Conservation (phyloP, 2,797 vertebrate species). For the Zalophus californianus region DNA sequence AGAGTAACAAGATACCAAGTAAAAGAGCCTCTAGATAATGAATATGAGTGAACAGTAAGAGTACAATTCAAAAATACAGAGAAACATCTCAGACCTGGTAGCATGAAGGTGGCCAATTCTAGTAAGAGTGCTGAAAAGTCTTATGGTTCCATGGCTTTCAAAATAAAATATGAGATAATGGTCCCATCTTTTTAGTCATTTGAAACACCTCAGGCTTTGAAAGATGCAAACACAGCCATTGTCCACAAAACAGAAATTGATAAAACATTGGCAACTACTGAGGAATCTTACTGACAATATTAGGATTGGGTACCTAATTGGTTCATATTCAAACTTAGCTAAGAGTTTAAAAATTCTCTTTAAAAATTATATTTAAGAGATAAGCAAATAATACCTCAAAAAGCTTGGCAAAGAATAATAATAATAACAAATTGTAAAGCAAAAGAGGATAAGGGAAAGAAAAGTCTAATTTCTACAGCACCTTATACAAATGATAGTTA, state of each 20-base stretch:
- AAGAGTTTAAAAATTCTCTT: background rate
- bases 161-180: background rate
- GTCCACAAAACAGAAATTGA: background rate
- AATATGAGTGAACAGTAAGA: background rate
- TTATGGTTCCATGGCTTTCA: background rate
- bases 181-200: background rate
- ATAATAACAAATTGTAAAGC: background rate
- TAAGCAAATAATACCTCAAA: background rate
- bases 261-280: background rate
- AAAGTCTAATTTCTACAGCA: background rate
- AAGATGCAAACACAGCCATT: background rate
- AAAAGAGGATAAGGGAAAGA: background rate
- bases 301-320: background rate
- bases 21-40: background rate
- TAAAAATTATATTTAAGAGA: background rate
- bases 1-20: background rate
- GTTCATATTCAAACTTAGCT: background rate
- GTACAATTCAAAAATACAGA: background rate
- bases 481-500: background rate
- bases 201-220: background rate
- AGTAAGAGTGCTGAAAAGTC: background rate
- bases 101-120: background rate
- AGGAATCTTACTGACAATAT: background rate
- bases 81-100: background rate
- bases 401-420: background rate